Conservation (phyloP, 2,113 vertebrate species). For the Antigone vipio region DNA sequence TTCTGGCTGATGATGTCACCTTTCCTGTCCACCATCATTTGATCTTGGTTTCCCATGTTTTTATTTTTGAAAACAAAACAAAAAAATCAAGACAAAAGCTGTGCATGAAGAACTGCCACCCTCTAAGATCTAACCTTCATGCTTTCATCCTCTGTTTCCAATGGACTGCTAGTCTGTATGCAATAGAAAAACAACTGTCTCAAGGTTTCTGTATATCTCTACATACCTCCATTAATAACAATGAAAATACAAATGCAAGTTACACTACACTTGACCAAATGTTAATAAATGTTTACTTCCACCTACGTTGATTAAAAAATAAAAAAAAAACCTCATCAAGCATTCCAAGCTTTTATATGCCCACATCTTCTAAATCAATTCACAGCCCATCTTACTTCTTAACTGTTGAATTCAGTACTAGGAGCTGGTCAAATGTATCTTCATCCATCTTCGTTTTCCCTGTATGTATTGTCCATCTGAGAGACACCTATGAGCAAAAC, state of each 20-base stretch:
- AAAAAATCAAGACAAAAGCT: slow-evolving; percentile 71
- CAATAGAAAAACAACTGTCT: slow-evolving; percentile 80
- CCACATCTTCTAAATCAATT: slow-evolving; percentile 54
- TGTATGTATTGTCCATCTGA: slow-evolving; percentile 12
- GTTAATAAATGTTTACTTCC: slow-evolving; percentile 80
- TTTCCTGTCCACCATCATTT: slow-evolving; percentile 67
- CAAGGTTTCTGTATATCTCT: slow-evolving; percentile 79
- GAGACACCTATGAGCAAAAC: slow-evolving; percentile 52
- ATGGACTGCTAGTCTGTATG: slow-evolving; percentile 82
- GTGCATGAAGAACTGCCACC: slow-evolving; percentile 82
- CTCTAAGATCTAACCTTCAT: slow-evolving; percentile 76
- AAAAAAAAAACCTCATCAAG: slow-evolving; percentile 52
- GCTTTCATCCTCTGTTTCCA: slow-evolving; percentile 75
- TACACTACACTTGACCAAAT: slow-evolving; percentile 78
- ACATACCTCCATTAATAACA: slow-evolving; percentile 82
- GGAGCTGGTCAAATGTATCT: slow-evolving; percentile 50
- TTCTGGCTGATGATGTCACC: slow-evolving; percentile 67
- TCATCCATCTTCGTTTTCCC: slow-evolving; percentile 34
- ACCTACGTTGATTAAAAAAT: slow-evolving; percentile 69
- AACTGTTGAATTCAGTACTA: slow-evolving; percentile 27
- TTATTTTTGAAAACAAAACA: slow-evolving; percentile 70
- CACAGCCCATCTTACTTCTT: slow-evolving; percentile 50
- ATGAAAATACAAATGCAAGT: slow-evolving; percentile 77
- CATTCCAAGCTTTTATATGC: slow-evolving; percentile 75
- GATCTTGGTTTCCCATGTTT: slow-evolving; percentile 74